phyloP scores from a whole-genome alignment of 2,797 vertebrate genomes.

The Mus spretus region DNA sequence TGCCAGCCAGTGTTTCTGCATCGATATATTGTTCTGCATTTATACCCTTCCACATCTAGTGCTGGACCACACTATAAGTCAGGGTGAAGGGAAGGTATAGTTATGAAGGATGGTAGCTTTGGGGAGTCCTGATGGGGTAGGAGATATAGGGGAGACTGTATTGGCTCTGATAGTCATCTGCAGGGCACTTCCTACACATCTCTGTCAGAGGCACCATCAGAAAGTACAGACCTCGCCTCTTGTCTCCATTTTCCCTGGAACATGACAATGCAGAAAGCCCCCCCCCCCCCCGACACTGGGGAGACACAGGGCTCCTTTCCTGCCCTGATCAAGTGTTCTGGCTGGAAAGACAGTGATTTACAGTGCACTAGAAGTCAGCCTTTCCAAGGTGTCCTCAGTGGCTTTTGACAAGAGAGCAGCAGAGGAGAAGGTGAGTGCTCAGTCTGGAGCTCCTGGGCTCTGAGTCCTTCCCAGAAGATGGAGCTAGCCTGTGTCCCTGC shows the following conservation, averaged over 20 bases:
- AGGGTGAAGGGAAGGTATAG: rapidly evolving
- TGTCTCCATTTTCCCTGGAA: too few relatives aligned
- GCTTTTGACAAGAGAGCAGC: too few relatives aligned
- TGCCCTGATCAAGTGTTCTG: rapidly evolving
- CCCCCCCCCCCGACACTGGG: rapidly evolving
- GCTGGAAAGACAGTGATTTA: rapidly evolving
- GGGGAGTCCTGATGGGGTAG: neutral
- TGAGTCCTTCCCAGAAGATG: rapidly evolving
- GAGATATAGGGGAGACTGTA: neutral
- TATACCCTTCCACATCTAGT: too few relatives aligned
- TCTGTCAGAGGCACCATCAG: rapidly evolving
- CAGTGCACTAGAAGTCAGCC: neutral
- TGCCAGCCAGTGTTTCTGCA: neutral
- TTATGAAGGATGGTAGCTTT: rapidly evolving
- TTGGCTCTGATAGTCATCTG: rapidly evolving
- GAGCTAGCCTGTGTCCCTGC: rapidly evolving
- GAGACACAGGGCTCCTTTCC: rapidly evolving
- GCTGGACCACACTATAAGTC: rapidly evolving
- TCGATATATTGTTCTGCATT: neutral
- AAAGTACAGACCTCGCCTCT: rapidly evolving
- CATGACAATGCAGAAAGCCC: rapidly evolving
- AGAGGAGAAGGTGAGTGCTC: rapidly evolving
- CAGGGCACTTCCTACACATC: rapidly evolving
- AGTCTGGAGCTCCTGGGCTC: rapidly evolving
- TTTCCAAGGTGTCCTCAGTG: rapidly evolving